A percentile compares a stretch with the other conserved stretches of the same genome.
Conservation (phyloP, 2,797 vertebrate species). For the Brachyrhaphis roseni region DNA sequence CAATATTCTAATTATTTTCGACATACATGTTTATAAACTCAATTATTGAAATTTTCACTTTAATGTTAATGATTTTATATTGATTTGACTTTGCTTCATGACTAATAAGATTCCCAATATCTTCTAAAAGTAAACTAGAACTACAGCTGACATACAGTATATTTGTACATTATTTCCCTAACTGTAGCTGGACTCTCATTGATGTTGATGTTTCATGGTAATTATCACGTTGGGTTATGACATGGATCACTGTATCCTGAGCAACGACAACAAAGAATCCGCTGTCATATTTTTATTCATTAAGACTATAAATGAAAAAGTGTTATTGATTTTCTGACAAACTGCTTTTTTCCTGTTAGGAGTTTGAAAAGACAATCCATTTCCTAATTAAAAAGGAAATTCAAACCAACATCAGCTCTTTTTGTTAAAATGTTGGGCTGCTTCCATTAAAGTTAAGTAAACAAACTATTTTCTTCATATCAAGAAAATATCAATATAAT, state of each 20-base stretch:
- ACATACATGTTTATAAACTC: not conserved
- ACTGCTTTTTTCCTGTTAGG: conserved; percentile 35
- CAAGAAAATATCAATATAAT: not conserved
- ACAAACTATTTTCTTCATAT: not conserved
- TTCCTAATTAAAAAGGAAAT: conserved; percentile 36
- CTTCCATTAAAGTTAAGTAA: too few relatives aligned
- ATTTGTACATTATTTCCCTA: not conserved
- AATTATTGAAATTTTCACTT: not conserved
- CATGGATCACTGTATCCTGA: conserved; percentile 14
- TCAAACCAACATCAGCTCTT: conserved; percentile 11
- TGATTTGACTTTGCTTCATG: not conserved
- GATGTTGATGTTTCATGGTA: not conserved
- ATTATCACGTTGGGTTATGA: conserved; percentile 16
- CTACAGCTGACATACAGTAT: not conserved
- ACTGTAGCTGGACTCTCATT: not conserved
- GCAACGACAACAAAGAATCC: conserved; percentile 33
- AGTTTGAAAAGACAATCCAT: conserved; percentile 42
- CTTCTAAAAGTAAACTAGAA: not conserved
- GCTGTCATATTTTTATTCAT: conserved; percentile 45
- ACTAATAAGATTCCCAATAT: not conserved
- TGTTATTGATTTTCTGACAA: conserved; percentile 66
- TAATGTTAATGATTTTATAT: not conserved
- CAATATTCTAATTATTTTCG: not conserved
- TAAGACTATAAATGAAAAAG: conserved; percentile 43
- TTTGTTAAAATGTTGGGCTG: too few relatives aligned